Base-by-base conservation (phyloP, 2,113 vertebrate genomes). In the Oreochromis tanganicae region DNA sequence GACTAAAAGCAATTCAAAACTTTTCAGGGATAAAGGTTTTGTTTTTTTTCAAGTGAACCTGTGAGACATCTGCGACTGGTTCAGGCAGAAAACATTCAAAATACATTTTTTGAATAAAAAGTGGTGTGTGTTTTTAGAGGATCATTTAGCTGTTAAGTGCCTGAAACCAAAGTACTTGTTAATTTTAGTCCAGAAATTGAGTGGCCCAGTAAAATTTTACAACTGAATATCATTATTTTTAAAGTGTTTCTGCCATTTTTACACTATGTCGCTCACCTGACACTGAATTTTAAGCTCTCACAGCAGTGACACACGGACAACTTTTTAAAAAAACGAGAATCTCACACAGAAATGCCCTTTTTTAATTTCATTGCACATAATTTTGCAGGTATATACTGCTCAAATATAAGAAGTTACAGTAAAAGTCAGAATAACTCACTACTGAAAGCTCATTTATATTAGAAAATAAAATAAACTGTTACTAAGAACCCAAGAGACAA, bases 1-100 rank as follows among this genome's bases (percentile, higher is more conserved):
- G 80, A 56, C 66, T 81, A 4, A 90, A 86, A 91, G 82, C 55
- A 85, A 87, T 90, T 83, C 46, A 81, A 52, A 52, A 85, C 41
- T 11, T 4, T 88, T 75, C 57, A 82, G 43, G 43, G 29, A 17
- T 61, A 19, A 80, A 85, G 17, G 41, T 27, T 46, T 73, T 10
- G 3, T 7, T 1, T 50, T 82, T n/a, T 61, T 63, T 82, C 36
- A 11, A 57, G 68, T 61, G 27, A 89, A 86, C 82, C 55, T 54
- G 38, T 81, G 24, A 85, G 48, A 68, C 32, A 4, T 66, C 12
- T 46, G 55, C 52, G 16, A 27, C 56, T 68, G 56, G 80, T 55
- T 50, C 54, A 57, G 38, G n/a, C 3, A 9, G 14, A 38, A 80
- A 84, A 17, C 68, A 46, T 66, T 80, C 66, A 11, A 48, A 73